These are phyloP conservation scores for Leptopilina syphax DNA, from an alignment of 2,888 invertebrate species.

Conservation along the genomic window DNA sequence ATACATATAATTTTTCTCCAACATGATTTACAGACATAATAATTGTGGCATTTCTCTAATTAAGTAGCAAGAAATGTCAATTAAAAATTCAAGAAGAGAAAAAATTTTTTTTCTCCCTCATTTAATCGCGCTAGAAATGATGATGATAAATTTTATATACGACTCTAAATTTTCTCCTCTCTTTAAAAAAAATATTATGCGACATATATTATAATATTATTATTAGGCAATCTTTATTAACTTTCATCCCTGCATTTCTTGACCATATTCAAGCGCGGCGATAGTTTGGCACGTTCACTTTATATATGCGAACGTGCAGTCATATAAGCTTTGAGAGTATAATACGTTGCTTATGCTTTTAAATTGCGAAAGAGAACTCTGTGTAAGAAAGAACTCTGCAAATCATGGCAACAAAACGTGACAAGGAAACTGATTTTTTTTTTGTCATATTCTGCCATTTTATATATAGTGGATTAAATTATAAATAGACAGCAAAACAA, in stretches of 20 bases:
- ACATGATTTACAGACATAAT: neutral
- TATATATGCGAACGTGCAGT: neutral
- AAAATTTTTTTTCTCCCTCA: too few species aligned
- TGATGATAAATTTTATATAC: too few species aligned
- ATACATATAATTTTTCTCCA: neutral
- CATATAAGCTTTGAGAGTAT: neutral
- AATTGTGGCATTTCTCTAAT: neutral
- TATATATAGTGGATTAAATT: neutral
- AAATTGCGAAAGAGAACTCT: neutral
- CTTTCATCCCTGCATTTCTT: conserved; percentile 15
- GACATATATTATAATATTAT: neutral
- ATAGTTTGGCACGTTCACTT: neutral
- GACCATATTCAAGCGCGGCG: neutral
- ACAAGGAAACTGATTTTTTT: conserved; percentile 10
- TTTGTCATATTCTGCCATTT: neutral
- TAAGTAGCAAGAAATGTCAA: neutral
- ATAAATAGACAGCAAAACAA: neutral
- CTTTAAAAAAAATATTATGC: neutral
- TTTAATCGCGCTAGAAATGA: too few species aligned
- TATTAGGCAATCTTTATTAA: neutral
- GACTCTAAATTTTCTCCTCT: too few species aligned
- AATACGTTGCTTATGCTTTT: neutral
- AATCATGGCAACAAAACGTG: conserved; percentile 9
- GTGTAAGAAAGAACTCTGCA: neutral
- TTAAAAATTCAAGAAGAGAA: neutral